Evolutionary conservation across 1,140 invertebrate species (phyloP), one percentile per base, ranked within the genome.

Genomic region (Anastrepha obliqua): DNA sequence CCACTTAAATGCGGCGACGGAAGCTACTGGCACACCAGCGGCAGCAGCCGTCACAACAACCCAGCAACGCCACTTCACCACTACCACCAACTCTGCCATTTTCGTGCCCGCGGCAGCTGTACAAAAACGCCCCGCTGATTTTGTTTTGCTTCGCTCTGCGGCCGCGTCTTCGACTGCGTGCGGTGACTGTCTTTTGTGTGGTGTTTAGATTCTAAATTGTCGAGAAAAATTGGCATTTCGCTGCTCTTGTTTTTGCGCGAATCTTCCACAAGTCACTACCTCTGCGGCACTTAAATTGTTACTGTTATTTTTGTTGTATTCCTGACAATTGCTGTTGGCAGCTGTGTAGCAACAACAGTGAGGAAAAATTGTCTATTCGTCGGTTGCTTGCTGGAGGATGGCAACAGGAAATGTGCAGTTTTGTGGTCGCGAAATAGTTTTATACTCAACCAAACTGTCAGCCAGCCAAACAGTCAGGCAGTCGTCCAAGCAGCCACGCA

Each of bases 201-300:
- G 74, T 55, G 47, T 55, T 81, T 81, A 81, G 74, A 81, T 81
- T 81, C 74, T 58, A 81, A 55, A 81, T 81, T 81, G 74, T 81
- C 47, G 44, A 81, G 74, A 81, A 81, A 81, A 81, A 81, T 81
- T 81, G 74, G 74, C 47, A 81, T 81, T n/a, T 81, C 44, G 47
- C 47, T 55, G 74, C 74, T 81, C 74, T 81, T 51, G 74, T 81
- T 81, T 81, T 81, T 81, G 74, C 47, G 74, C 44, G 44, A 51
- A 29, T 55, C 51, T 55, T 51, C 74, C 47, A 55, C 74, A 51
- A 55, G 47, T 81, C 47, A 55, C 47, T 74, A 39, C 39, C 67
- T 11, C 8, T 44, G 67, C 15, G 39, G 67, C 39, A 74, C 39
- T 81, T 81, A 81, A 81, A 81, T 81, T n/a, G 47, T 29, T 55